Base-by-base conservation (phyloP, 2,888 invertebrate genomes). In the Ennomos quercinarius region DNA sequence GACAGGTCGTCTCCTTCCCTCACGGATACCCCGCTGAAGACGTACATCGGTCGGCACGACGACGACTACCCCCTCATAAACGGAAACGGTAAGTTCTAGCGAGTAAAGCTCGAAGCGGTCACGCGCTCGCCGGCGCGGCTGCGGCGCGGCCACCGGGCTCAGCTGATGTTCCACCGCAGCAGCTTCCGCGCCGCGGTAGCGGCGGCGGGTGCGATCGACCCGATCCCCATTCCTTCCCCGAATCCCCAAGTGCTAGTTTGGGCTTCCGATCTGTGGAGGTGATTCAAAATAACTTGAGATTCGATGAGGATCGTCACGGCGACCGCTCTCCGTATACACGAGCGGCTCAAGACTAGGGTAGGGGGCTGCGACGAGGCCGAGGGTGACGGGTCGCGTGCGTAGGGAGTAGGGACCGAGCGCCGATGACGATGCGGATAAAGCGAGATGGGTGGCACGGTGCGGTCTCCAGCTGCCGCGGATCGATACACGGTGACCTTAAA, bases 1-100 rank as follows among this genome's bases (percentile, higher is more conserved):
- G 96, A 96, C 94, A 96, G 96, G 93, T 95, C 95, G 93, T 97
- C 96, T 94, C 96, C 96, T 91, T 96, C 96, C 94, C 95, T 97
- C 91, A 95, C 96, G 94, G 96, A 97, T 94, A 96, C 96, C 94
- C 96, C 96, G 93, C 94, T 95, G 87, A 96, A 97, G 95, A 96
- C 96, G 82, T 95, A 96, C 93, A 95, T 97, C 89, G 95, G 95
- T 90, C 95, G 96, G 88, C 96, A 96, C 88, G 96, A 95, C 93
- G 95, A 95, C 90, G 95, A 95, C 91, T 96, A 95, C 93, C 96
- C 96, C 80, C 93, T 96, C 74, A 95, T 96, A 86, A 95, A 95
- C 94, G 96, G 96, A 94, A 94, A 95, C 89, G 94, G 95, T 94
- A 89, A 93, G 93, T 93, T 11, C 45, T 27, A 39, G 10, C 39